Conservation (phyloP, 92 coral and sea anemone species). For the Porites divaricata region DNA sequence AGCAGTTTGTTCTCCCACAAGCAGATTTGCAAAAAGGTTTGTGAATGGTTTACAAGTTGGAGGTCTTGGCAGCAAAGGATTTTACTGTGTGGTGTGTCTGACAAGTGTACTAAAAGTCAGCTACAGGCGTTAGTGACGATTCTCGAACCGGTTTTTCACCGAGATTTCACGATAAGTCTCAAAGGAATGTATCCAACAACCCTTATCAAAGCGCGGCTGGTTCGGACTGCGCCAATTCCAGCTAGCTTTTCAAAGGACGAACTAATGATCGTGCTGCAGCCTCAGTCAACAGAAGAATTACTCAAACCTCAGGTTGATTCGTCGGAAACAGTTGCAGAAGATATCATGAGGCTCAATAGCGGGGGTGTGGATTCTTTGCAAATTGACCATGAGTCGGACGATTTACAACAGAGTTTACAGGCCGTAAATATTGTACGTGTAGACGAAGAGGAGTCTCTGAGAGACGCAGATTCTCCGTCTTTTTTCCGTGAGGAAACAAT, state of each 20-base stretch:
- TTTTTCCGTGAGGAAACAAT: not conserved
- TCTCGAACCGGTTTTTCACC: constrained; percentile 96
- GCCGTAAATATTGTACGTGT: not conserved
- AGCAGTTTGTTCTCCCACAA: constrained; percentile 83
- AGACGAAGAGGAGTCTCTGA: not conserved
- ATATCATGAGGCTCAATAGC: not conserved
- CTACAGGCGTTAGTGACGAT: constrained; percentile 82
- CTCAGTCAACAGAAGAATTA: not conserved
- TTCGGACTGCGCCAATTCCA: constrained; percentile 60
- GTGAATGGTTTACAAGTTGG: constrained; percentile 94
- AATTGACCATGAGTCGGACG: not conserved
- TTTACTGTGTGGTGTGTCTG: constrained; percentile 89
- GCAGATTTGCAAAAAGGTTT: constrained; percentile 82
- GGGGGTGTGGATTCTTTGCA: constrained; percentile 9
- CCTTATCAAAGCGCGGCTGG: constrained; percentile 51
- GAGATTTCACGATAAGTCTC: constrained; percentile 89
- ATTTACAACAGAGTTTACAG: not conserved
- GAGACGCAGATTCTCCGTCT: not conserved
- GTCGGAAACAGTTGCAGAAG: not conserved
- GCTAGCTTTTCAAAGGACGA: constrained; percentile 15
- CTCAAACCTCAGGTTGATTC: not conserved
- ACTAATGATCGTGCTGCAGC: constrained; percentile 23
- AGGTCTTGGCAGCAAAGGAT: constrained; percentile 94
- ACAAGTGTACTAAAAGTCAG: constrained; percentile 84
- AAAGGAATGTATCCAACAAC: constrained; percentile 86